A percentile compares a stretch with the other conserved stretches of the same genome.
These are phyloP conservation scores for Cyanoderma ruficeps DNA, from an alignment of 2,113 vertebrate species.

Conservation along the genomic window DNA sequence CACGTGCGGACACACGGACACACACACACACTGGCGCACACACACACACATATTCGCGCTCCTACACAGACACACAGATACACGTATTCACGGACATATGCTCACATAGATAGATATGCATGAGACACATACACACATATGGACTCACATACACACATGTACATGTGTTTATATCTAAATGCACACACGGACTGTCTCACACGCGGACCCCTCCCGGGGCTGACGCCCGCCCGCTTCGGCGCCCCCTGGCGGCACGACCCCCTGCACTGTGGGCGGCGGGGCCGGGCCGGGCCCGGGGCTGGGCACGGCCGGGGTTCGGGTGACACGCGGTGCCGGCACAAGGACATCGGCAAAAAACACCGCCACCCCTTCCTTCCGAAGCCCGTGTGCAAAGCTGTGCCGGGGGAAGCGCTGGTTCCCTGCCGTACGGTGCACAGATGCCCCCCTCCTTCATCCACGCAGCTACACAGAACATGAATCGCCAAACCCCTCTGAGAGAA, in stretches of 20 bases:
- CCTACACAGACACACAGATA: neutral
- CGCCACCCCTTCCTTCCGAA: fast-evolving
- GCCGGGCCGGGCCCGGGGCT: neutral
- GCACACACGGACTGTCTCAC: too few species aligned
- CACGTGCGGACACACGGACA: neutral
- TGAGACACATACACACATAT: neutral
- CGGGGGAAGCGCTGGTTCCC: neutral
- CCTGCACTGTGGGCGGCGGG: neutral
- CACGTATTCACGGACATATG: too few species aligned
- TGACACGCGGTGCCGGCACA: neutral
- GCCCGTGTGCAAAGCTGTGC: neutral
- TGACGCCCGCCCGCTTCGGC: neutral
- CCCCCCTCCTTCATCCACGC: fast-evolving
- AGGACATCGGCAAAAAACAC: fast-evolving
- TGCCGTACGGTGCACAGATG: fast-evolving
- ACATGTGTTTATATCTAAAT: too few species aligned
- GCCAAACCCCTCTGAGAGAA: fast-evolving
- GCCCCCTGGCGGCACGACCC: neutral
- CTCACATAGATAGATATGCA: fast-evolving
- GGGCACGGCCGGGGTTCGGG: neutral
- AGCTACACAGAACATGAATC: fast-evolving
- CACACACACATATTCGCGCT: too few species aligned
- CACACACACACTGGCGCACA: too few species aligned
- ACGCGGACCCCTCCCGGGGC: neutral
- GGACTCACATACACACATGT: too few species aligned